Evolutionary conservation across 2,113 vertebrate genomes (phyloP).

Genomic region (Rana temporaria): DNA sequence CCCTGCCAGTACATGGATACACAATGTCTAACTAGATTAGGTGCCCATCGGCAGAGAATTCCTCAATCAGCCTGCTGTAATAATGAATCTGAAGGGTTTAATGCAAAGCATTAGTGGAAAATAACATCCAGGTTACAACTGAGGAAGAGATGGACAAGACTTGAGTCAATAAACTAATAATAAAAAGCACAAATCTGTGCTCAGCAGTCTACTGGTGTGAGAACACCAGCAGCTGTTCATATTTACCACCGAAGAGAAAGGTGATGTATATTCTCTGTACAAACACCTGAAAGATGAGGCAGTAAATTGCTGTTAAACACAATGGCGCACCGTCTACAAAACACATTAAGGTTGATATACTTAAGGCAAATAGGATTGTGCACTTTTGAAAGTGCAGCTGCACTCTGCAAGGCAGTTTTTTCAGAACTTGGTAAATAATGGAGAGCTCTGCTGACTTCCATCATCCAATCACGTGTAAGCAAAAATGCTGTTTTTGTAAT

Average conservation of each 20-base stretch:
- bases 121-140: not conserved
- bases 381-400: too few relatives aligned
- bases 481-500: too few relatives aligned
- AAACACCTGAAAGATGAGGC: constrained; percentile 40
- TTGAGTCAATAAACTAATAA: not conserved
- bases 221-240: constrained; percentile 29
- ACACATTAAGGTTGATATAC: not conserved
- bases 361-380: too few relatives aligned
- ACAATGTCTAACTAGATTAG: not conserved
- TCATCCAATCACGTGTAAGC: too few relatives aligned
- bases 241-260: constrained; percentile 8
- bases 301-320: constrained; percentile 7
- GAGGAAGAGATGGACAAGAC: not conserved
- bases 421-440: too few relatives aligned
- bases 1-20: not conserved
- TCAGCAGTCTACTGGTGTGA: not conserved
- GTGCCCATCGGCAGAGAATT: not conserved
- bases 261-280: constrained; percentile 40
- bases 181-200: not conserved
- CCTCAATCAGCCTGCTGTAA: not conserved
- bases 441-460: too few relatives aligned
- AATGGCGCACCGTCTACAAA: not conserved
- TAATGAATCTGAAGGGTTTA: not conserved
- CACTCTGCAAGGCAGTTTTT: too few relatives aligned
- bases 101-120: not conserved